Base-by-base conservation (phyloP, 2,797 vertebrate genomes). In the Craterocephalus amniculus region DNA sequence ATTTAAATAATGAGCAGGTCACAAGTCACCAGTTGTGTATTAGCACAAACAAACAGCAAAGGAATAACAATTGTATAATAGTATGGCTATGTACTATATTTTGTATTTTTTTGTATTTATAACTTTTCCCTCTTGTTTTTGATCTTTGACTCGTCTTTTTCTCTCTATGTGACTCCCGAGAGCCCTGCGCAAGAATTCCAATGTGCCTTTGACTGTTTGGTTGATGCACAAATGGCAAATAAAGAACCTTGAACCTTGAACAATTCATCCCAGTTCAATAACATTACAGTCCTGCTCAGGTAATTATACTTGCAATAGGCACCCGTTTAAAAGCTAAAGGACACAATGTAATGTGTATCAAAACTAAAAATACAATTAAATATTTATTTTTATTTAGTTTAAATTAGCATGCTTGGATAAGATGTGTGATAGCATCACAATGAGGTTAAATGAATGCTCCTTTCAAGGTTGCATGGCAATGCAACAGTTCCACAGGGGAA, bases 1-100 rank as follows among this genome's bases (percentile, higher is more conserved):
- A 80, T 85, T 65, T 83, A 64, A 83, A 54, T 40, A 83, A 80
- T 51, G 62, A 80, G 45, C 51, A 72, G 68, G 74, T 80, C 60
- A 75, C 29, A 52, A 61, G 68, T 66, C 58, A 49, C 63, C 35
- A 62, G 35, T 64, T 79, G 74, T 79, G 83, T 72, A 81, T 64
- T 74, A 31, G 31, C 40, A 26, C 63, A 52, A 4, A 20, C 11
- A 49, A 8, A 71, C 67, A 43, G 43, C 49, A 59, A 35, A 60
- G 67, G 69, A 87, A 80, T 80, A n/a, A n/a, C n/a, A n/a, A n/a
- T n/a, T n/a, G n/a, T n/a, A n/a, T n/a, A n/a, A n/a, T n/a, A n/a
- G n/a, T n/a, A n/a, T n/a, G n/a, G n/a, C n/a, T n/a, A n/a, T n/a
- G n/a, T n/a, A n/a, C n/a, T n/a, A n/a, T n/a, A n/a, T n/a, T n/a